Base-by-base conservation (phyloP, 1,140 invertebrate species). In the Oppia nitens region DNA sequence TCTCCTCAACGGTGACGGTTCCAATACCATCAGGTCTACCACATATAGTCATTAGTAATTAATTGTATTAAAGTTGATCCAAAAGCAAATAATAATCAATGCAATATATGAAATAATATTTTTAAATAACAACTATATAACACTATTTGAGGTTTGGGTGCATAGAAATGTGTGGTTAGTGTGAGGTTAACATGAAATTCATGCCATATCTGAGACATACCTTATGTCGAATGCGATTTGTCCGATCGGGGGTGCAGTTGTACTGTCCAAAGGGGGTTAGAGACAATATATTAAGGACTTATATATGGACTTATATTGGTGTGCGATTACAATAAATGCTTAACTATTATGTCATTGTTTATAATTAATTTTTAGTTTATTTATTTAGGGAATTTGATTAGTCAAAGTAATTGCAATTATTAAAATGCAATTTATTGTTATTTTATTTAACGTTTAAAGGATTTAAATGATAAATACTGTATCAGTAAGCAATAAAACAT, bases 1-100 rank as follows among this genome's bases (percentile, higher is more conserved):
- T 96, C 71, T 99, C 96, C 70, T 94, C 91, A 67, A 90, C 81
- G 3, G 90, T 90, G 60, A 99, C 94, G 65, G 94, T 98, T 61
- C 93, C 93, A 62, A 98, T 91, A 20, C 94, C 93, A 75, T 98
- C 95, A 27, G 94, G 91, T 75, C 91, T 94, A 75, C 32, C 68
- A 28, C 25, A 52, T 28, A 12, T 4, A 1, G 49, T 2, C 6
- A 27, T 24, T 3, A 60, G 28, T n/a, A 47, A 47, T 27, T 6
- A 58, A 58, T n/a, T n/a, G 55, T 2, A 51, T 14, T 24, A 53
- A 57, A 12, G 17, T 12, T 4, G 3, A 52, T 14, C 17, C 23
- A n/a, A n/a, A n/a, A n/a, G n/a, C 32, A 17, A 40, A 40, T 17
- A 40, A 40, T 40, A 40, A 40, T 9, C 32, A 40, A 40, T 9